Percentiles rank a stretch among this genome's conserved stretches.
phyloP scores from a whole-genome alignment of 2,797 vertebrate species.

The Gastrophryne carolinensis region DNA sequence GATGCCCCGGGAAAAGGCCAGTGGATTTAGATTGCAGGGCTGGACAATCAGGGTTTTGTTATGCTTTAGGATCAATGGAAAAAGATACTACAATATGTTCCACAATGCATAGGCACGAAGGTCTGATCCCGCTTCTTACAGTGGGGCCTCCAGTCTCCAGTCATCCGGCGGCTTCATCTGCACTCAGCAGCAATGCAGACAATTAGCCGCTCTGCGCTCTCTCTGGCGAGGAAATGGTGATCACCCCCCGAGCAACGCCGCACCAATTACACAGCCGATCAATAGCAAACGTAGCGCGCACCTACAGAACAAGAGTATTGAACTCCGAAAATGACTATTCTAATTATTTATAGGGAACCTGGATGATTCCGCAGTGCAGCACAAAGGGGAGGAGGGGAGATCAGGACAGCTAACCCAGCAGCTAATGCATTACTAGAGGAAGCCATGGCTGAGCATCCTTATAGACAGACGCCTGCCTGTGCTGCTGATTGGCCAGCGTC shows the following conservation, averaged over 20 bases:
- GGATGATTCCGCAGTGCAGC: conserved; percentile 33
- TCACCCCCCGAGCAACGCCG: neutral
- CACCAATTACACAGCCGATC: conserved; percentile 31
- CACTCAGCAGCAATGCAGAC: conserved; percentile 25
- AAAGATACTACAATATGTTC: too few relatives aligned
- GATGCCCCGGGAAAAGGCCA: too few relatives aligned
- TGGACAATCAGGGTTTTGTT: too few relatives aligned
- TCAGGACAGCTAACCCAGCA: neutral
- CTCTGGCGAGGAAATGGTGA: conserved; percentile 12
- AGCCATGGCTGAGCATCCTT: too few relatives aligned
- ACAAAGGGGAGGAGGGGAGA: neutral
- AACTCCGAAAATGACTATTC: neutral
- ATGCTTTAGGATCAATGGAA: too few relatives aligned
- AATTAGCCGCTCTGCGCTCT: conserved; percentile 6
- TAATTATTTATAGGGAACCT: conserved; percentile 30
- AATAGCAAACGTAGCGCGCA: conserved; percentile 21
- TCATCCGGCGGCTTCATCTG: too few relatives aligned
- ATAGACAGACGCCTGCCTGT: too few relatives aligned
- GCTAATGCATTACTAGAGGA: neutral
- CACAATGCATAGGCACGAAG: too few relatives aligned
- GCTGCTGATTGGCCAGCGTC: too few relatives aligned
- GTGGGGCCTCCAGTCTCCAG: too few relatives aligned
- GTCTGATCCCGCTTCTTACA: too few relatives aligned
- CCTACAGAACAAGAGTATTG: neutral
- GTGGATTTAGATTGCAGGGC: too few relatives aligned